Conservation (phyloP, 2,113 vertebrate genomes). For the Chaenogobius annularis region DNA sequence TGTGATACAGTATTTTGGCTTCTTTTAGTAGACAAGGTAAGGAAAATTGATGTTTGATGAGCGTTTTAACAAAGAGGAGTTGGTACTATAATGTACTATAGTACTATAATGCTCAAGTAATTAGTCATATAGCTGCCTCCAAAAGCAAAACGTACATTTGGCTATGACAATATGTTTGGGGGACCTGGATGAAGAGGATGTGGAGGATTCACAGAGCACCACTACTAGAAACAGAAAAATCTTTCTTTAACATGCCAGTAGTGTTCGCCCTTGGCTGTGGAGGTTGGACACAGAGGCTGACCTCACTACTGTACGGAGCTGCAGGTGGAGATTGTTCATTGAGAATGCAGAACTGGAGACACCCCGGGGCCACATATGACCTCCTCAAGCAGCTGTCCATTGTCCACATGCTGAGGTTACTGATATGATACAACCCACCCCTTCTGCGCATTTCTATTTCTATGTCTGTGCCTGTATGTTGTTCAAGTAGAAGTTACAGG, state of each 20-base stretch:
- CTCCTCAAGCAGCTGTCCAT: conserved; percentile 49
- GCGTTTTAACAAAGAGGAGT: too few relatives aligned
- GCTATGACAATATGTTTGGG: conserved; percentile 1
- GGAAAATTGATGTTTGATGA: too few relatives aligned
- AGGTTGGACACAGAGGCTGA: conserved; percentile 25
- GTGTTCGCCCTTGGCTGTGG: conserved; percentile 19
- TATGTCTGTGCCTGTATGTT: background rate
- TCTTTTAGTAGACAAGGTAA: too few relatives aligned
- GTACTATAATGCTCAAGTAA: too few relatives aligned
- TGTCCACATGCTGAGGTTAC: conserved; percentile 59
- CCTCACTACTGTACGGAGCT: conserved; percentile 22
- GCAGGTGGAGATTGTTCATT: conserved; percentile 29
- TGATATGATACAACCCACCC: conserved; percentile 36
- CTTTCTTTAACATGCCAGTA: conserved; percentile 35
- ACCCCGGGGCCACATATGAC: conserved; percentile 54
- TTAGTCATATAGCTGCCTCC: too few relatives aligned
- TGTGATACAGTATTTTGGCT: too few relatives aligned
- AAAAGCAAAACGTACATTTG: too few relatives aligned
- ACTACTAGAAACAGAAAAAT: conserved; percentile 9
- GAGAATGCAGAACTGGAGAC: conserved; percentile 26
- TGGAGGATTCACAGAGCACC: conserved; percentile 7
- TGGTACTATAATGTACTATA: too few relatives aligned
- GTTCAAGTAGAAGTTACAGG: background rate
- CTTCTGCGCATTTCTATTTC: background rate
- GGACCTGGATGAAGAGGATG: background rate